These are phyloP conservation scores for Spatulosminthurus flaviceps DNA, from an alignment of 2,888 invertebrate genomes.

Conservation along the genomic window DNA sequence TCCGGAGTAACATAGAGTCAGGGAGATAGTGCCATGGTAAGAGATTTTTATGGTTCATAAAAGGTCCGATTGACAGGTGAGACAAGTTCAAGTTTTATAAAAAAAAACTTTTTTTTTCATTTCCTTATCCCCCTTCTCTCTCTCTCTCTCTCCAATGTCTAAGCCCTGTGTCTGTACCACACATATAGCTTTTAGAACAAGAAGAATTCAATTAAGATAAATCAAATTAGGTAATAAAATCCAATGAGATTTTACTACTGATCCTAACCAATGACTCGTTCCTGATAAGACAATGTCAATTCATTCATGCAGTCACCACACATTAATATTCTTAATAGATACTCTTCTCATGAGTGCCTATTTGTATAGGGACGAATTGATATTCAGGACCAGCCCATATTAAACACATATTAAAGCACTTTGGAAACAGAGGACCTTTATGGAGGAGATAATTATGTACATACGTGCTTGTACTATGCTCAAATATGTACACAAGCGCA, in stretches of 20 bases:
- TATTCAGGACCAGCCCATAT: neutral
- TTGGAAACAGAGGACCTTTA: no score
- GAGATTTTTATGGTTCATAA: slow-evolving; percentile 47
- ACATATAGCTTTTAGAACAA: neutral
- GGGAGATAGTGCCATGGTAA: slow-evolving; percentile 23
- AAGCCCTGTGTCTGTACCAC: neutral
- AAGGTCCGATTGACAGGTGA: slow-evolving; percentile 41
- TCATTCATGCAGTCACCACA: slow-evolving; percentile 3
- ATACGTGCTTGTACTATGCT: no score
- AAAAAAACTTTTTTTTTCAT: neutral
- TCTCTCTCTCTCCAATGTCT: no score
- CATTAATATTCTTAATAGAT: slow-evolving; percentile 10
- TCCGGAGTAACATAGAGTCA: neutral
- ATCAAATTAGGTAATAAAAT: slow-evolving; percentile 38
- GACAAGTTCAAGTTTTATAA: slow-evolving; percentile 22
- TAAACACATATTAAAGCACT: neutral
- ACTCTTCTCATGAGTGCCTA: neutral
- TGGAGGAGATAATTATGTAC: no score
- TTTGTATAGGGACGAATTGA: neutral
- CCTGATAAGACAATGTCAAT: slow-evolving; percentile 10
- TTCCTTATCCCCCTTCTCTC: no score
- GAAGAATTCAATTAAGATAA: slow-evolving; percentile 20
- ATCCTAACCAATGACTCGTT: neutral
- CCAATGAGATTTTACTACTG: slow-evolving; percentile 20
- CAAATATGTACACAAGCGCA: no score